Evolutionary conservation across 2,888 invertebrate genomes (phyloP), one percentile per base, ranked within the genome.

Genomic region (Danaus chrysippus): DNA sequence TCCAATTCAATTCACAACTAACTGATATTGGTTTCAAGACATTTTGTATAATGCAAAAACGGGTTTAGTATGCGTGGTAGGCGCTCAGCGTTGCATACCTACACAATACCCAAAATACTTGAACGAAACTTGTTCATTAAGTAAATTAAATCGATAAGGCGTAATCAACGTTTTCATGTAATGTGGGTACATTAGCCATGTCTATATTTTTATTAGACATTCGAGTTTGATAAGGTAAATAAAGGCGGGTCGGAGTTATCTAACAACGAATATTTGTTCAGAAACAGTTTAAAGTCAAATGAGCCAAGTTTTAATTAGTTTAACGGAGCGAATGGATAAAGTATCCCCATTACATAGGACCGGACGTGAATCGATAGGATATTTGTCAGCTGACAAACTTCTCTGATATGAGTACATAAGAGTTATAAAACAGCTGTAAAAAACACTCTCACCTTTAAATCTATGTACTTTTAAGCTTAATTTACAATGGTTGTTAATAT

Each of bases 11-110:
- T 34, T 34, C 6, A 6, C 23, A 34, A 34, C 23, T 34, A 34
- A 34, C 70, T 69, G 68, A 69, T 70, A 70, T 65, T 69, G 65
- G 69, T 69, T 65, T 67, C 68, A 62, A 64, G 67, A 70, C 71
- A 71, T 73, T 68, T 64, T 68, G 67, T 65, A 71, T 71, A 71
- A 68, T 63, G 57, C 62, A 67, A 68, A 68, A 52, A 42, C 15
- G 3, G 10, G 13, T 58, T 52, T 49, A 42, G 17, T 59, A 54
- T 34, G 34, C 59, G 34, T 43, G 34, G 54, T 60, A 15, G 42
- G 19, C n/a, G 54, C 55, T 60, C 41, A 55, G 41, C 55, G 44
- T 34, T 13, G 42, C 19, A 53, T 54, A 9, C 19, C 13, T 57
- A 15, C 15, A 52, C 62, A 62, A 62, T 17, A 42, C 54, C 57